Base-by-base conservation (phyloP, 2,888 invertebrate genomes). In the Drosophila prolongata region DNA sequence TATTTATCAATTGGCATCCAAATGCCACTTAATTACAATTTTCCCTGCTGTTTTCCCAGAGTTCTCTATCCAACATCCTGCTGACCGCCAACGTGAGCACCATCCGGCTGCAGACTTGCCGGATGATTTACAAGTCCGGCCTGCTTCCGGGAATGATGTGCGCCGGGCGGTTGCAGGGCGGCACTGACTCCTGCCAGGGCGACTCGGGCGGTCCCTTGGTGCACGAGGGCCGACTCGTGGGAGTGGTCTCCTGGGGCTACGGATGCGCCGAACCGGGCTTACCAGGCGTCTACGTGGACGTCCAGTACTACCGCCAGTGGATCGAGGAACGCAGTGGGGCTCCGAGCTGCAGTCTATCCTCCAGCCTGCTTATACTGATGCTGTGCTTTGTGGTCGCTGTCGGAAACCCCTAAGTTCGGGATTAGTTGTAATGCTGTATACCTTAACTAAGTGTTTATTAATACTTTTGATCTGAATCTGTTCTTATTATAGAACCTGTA, bases 161-260 rank as follows among this genome's bases (percentile, higher is more conserved):
- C 34, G 91, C 91, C 0, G 91, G 91, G 0, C 69, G 69, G 3
- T 61, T 90, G n/a, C 71, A 55, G 8, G 91, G 91, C 4, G 91
- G 90, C 35, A 89, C 88, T 0, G 91, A 91, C 47, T 90, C 91
- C 3, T 91, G 91, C 35, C 90, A 90, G 58, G 91, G 91, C 1
- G 91, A 91, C 40, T 91, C 91, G 0, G 91, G 91, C 0, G 91
- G 91, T 2, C 91, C 91, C 10, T 77, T 91, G 49, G 90, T 91
- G 5, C 75, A 82, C 30, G 82, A 90, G 44, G 84, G 86, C 0
- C 87, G 76, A 0, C 50, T 91, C 3, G 78, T 91, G 35, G 91
- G 91, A 3, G 76, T 91, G 10, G 91, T 91, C 10, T 91, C 91
- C 13, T 91, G 91, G 91, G 91, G 91, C 19, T 79, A 76, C 19